A percentile compares a stretch with the other conserved stretches of the same genome.
phyloP scores from a whole-genome alignment of 2,113 vertebrate species.

The Psettodes erumei region DNA sequence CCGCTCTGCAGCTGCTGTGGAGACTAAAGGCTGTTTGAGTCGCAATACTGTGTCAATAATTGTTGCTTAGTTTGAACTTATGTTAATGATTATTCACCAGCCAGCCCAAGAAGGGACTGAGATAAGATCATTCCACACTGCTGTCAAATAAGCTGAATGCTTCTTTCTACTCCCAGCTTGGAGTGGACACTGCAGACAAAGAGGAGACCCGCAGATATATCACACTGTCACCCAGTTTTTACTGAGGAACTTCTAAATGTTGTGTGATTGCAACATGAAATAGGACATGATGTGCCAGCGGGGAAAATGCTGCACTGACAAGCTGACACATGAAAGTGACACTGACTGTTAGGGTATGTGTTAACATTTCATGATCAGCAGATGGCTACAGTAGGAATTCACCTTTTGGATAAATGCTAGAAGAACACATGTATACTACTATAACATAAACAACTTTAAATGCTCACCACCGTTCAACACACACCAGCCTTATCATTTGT shows the following conservation, averaged over 20 bases:
- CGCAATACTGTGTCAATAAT: background rate
- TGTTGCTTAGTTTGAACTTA: background rate
- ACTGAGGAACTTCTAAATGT: background rate
- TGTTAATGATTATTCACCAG: slow-evolving; percentile 44
- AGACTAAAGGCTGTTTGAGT: background rate
- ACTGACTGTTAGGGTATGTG: too few species aligned
- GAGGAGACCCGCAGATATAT: background rate
- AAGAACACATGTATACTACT: too few species aligned
- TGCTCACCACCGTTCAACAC: too few species aligned
- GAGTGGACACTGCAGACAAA: background rate
- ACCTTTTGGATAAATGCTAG: background rate
- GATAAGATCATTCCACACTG: slow-evolving; percentile 2
- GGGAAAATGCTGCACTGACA: too few species aligned
- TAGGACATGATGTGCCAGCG: too few species aligned
- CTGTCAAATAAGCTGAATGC: background rate
- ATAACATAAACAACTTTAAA: too few species aligned
- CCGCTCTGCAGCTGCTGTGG: slow-evolving; percentile 17
- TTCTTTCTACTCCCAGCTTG: background rate
- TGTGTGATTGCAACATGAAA: background rate
- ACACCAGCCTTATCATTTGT: too few species aligned
- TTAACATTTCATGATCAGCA: too few species aligned
- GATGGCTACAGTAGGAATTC: too few species aligned
- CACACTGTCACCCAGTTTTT: background rate
- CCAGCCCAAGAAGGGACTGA: background rate
- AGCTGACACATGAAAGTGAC: too few species aligned